Evolutionary conservation across 2,797 vertebrate genomes (phyloP), one percentile per base, ranked within the genome.

Genomic region (Balearica regulorum): DNA sequence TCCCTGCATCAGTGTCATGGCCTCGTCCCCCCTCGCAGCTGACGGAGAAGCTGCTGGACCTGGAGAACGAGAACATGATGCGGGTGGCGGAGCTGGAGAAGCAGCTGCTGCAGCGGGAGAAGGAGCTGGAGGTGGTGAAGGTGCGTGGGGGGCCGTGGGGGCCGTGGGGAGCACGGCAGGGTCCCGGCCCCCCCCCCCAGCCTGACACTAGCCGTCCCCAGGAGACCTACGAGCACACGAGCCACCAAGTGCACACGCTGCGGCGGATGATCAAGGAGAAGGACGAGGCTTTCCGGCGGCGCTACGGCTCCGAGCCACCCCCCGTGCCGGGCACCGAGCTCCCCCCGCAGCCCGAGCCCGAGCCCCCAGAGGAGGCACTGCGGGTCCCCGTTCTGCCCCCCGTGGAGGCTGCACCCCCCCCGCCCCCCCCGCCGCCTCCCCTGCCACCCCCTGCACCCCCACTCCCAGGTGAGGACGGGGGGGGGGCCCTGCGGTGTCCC

Each of bases 51-150:
- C 98, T 99, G 91, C 98, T 99, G 97, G 99, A 99, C 95, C 98
- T 99, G 90, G 99, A 99, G 97, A 99, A 99, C 91, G 99, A 99
- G 97, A 99, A 99, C 54, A 99, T 99, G 98, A 99, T 99, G 99
- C 98, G 99, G 87, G 99, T 99, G 61, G 99, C 99, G 0, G 99
- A 99, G 78, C 97, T 99, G 94, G 99, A 99, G 98, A 99, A 99
- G 96, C 98, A 99, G 88, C 97, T 99, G 58, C 95, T 99, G 55
- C 99, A 99, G 95, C 98, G 99, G 90, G 99, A 99, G 82, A 99
- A 99, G 96, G 99, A 99, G 87, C 98, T 99, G 66, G 97, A 98
- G 54, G 85, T 95, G 46, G 98, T 99, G 91, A 99, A 99, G 99
- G 99, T 99, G 94, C 54, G 97, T 48, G 31, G 44, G 26, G 28